Evolutionary conservation across 2,888 invertebrate species (phyloP), one percentile per base, ranked within the genome.

Genomic region (Andrena camellia): DNA sequence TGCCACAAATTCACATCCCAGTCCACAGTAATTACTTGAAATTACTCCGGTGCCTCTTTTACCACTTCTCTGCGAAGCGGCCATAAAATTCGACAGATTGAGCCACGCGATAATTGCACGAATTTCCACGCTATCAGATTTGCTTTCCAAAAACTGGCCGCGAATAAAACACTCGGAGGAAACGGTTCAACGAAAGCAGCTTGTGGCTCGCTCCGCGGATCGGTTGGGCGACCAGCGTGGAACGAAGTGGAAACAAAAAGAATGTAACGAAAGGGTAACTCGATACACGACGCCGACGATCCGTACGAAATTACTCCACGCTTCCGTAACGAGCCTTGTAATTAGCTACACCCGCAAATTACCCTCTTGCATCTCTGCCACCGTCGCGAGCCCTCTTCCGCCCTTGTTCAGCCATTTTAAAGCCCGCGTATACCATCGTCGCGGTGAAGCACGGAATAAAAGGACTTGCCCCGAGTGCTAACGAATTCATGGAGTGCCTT

Each of bases 331-430:
- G 89, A 90, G 86, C 80, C 84, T 86, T 87, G 90, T 90, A 91
- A 92, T 92, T 92, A 92, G 89, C 89, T 88, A 83, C 85, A 83
- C 83, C 86, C 87, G 86, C 90, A 91, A 92, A 91, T 90, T 90
- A 86, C 86, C 83, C 64, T 71, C 71, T 63, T 64, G 76, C 64
- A 48, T 69, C 60, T 68, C 63, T 74, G 54, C 81, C 63, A 42
- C n/a, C 62, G 48, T 48, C 60, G 66, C 52, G 5, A 52, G 29
- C n/a, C 77, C 52, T 35, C 33, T 52, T 0, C 13, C 31, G 13
- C 10, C 42, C 71, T 48, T 68, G 66, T 66, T 20, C 52, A n/a
- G 8, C 42, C 72, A 48, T 79, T 71, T 72, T 79, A 63, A 79
- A 79, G 54, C 64, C 35, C 3, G 54, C 48, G 2, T 57, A 26